Conservation (phyloP, 2,113 vertebrate genomes). For the Sclerurus mexicanus region DNA sequence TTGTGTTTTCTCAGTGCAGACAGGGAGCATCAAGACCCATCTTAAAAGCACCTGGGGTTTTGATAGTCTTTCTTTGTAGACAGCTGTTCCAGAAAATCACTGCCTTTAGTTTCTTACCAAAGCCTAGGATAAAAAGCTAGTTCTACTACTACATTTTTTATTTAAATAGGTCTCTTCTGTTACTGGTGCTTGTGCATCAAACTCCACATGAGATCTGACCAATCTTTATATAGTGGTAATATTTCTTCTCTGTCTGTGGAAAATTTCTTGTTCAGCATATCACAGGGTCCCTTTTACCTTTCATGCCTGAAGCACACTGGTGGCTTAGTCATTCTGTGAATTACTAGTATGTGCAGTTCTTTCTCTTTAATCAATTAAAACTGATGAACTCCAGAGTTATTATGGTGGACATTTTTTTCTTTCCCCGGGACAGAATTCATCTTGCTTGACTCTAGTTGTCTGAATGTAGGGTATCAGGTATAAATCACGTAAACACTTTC, state of each 20-base stretch:
- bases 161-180: neutral
- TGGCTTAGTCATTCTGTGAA: neutral
- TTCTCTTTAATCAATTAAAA: conserved; percentile 29
- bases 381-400: conserved; percentile 9
- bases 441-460: conserved; percentile 23
- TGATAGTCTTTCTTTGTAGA: neutral
- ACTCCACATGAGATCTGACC: neutral
- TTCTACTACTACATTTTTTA: neutral
- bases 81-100: neutral
- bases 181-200: neutral
- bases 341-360: neutral
- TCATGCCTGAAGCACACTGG: neutral
- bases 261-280: neutral
- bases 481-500: conserved; percentile 18
- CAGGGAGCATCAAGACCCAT: neutral
- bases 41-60: neutral
- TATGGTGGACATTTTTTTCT: neutral
- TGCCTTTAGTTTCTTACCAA: neutral
- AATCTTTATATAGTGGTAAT: neutral
- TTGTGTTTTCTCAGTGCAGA: neutral
- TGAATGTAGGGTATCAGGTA: neutral
- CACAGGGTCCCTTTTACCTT: neutral
- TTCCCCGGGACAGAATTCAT: conserved; percentile 16
- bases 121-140: neutral
- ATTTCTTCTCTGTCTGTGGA: neutral